These are phyloP conservation scores for Melipona beecheii DNA, from an alignment of 2,888 invertebrate species.

Conservation along the genomic window DNA sequence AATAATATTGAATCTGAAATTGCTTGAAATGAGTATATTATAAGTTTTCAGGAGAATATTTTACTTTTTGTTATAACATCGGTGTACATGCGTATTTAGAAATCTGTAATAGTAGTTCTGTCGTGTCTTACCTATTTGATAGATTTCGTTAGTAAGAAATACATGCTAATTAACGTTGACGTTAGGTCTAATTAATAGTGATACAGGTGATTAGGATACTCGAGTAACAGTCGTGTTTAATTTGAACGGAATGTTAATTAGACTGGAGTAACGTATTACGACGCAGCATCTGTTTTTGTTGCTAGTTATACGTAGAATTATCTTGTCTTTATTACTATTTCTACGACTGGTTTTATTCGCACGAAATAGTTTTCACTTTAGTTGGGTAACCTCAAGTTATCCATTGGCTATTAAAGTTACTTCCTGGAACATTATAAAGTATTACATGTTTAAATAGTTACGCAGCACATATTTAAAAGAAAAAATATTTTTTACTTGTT, in stretches of 20 bases:
- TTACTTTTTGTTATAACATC: neutral
- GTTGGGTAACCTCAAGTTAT: conserved; percentile 3
- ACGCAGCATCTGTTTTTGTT: conserved; percentile 6
- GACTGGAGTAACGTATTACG: conserved; percentile 35
- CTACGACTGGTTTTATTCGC: neutral
- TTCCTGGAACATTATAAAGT: neutral
- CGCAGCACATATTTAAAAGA: neutral
- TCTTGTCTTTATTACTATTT: neutral
- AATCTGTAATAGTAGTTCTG: neutral
- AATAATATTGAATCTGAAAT: neutral
- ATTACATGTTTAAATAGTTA: neutral
- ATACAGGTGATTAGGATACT: conserved; percentile 35
- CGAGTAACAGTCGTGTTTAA: conserved; percentile 10
- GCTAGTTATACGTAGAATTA: conserved; percentile 7
- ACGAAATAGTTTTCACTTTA: conserved; percentile 18
- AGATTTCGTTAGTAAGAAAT: conserved; percentile 23
- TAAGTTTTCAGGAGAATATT: neutral
- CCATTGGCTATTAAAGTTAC: neutral
- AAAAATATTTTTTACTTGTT: too few species aligned
- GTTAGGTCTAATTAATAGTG: conserved; percentile 46
- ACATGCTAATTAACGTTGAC: conserved; percentile 46
- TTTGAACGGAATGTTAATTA: conserved; percentile 48
- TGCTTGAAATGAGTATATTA: neutral
- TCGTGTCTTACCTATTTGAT: neutral
- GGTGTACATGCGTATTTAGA: neutral